Evolutionary conservation across 1,140 invertebrate species (phyloP), one percentile per base, ranked within the genome.

Genomic region (Drosophila sucinea): DNA sequence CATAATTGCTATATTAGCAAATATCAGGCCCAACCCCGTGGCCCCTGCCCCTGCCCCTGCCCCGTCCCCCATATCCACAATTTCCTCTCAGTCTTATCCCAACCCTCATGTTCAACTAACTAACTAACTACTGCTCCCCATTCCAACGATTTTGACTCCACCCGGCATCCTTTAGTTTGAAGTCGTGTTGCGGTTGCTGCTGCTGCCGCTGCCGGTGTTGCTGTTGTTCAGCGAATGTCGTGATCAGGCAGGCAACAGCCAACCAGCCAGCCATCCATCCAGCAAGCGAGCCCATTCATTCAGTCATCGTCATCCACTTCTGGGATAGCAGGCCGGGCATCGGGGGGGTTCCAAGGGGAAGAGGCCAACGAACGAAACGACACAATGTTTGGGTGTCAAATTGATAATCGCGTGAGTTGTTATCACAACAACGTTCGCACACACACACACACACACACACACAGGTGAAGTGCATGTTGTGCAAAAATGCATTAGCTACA

Each of bases 341-440:
- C 7, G 35, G 10, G 35, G 11, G 17, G 17, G 17, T 17, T 17
- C 8, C 10, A 10, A 10, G 35, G 35, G 11, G 1, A 6, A 6
- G 33, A 10, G 61, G 70, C 60, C 60, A 77, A 74, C 63, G 63
- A 70, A 65, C 76, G 60, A 71, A 74, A 65, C 76, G 60, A 71
- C 72, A 73, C 70, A 79, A 65, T 78, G 75, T 81, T 89, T 83
- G 83, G 77, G 84, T 89, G 84, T 89, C 84, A 89, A 89, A 89
- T 89, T 89, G 84, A 89, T 89, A 89, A 89, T 89, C 84, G 84
- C 80, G 79, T 87, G 84, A 81, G 84, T 87, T 80, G 73, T 87
- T 89, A 89, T 84, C 85, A 89, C 84, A 87, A 87, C 66, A 51
- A 51, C 44, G 44, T 51, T 51, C 7, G 44, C 44, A 51, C 44